Base-by-base conservation (phyloP, 2,797 vertebrate genomes). In the Rhynchotus rufescens region DNA sequence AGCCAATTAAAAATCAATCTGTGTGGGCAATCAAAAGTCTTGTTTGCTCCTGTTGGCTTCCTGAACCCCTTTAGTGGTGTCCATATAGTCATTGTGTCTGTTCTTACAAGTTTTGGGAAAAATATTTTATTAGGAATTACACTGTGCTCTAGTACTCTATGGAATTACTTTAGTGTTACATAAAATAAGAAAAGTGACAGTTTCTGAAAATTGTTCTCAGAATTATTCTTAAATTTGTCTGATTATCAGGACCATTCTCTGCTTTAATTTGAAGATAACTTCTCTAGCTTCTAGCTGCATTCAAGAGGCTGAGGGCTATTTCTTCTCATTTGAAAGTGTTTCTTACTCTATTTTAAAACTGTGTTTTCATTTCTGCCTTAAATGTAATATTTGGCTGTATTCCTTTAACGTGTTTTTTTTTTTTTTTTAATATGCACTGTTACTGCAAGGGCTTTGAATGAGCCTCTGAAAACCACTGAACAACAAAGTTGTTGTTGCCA, bases 401-500 rank as follows among this genome's bases (percentile, higher is more conserved):
- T 92, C 83, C 85, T 93, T 94, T 95, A 86, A 89, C 86, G 45
- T 11, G 69, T n/a, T 44, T 44, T 42, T 73, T n/a, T 44, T 44
- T 42, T 44, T 44, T 47, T 47, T 47, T 45, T 47, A 23, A 22
- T 12, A 42, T 42, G 42, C 42, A 42, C 32, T 80, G 40, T 86
- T 92, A 90, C 68, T 88, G 83, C 79, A 91, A 94, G 44, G 44
- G 67, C 77, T 95, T 95, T 95, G 91, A 95, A 88, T 88, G 80
- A 77, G 85, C 72, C 61, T 93, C 85, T 92, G 87, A 95, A 95
- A 95, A 95, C 78, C 80, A 79, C 78, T 65, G 81, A 94, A 96
- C 91, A 95, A 93, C 89, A 84, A 93, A 93, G 89, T 80, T 93
- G 91, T 95, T 95, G 91, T 96, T 95, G 80, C 71, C 61, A 45